phyloP scores from a whole-genome alignment of 30 jellyfish, hydroid and myxozoan species.

The Nemopilema nomurai region DNA sequence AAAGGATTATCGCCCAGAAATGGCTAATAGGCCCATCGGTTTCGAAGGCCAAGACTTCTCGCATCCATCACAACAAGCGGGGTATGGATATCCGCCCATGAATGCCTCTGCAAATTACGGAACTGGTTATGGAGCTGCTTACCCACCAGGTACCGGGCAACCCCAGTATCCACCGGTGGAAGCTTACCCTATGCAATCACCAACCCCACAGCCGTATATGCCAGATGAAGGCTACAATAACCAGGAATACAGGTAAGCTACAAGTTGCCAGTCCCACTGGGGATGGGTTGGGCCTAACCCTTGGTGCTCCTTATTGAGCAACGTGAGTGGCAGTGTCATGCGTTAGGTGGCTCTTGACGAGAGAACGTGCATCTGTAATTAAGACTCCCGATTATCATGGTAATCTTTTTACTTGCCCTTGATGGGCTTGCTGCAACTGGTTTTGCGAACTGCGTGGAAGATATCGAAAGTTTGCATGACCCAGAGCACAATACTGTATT shows the following conservation, averaged over 20 bases:
- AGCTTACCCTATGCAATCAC: constrained; percentile 12
- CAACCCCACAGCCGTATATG: constrained; percentile 12
- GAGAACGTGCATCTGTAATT: too few relatives aligned
- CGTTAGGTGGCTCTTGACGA: too few relatives aligned
- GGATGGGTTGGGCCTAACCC: too few relatives aligned
- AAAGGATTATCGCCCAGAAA: background rate
- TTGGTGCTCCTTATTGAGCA: too few relatives aligned
- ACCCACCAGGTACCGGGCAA: constrained; percentile 32
- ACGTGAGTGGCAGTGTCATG: too few relatives aligned
- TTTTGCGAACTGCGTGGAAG: background rate
- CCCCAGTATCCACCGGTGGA: constrained; percentile 39
- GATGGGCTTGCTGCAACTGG: too few relatives aligned
- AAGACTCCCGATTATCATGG: too few relatives aligned
- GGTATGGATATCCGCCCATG: constrained; percentile 58
- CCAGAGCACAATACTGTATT: too few relatives aligned
- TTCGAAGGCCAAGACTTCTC: constrained; percentile 29
- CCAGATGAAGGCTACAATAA: background rate
- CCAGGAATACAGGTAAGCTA: background rate
- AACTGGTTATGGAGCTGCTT: constrained; percentile 55
- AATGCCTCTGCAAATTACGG: constrained; percentile 47
- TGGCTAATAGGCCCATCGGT: constrained; percentile 60
- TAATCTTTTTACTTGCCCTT: too few relatives aligned
- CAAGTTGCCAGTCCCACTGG: too few relatives aligned
- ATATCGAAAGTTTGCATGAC: background rate
- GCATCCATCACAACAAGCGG: constrained; percentile 8